Percentiles rank a stretch among this genome's conserved stretches.
Evolutionary conservation across 2,888 invertebrate genomes (phyloP).

Genomic region (Ormia ochracea): DNA sequence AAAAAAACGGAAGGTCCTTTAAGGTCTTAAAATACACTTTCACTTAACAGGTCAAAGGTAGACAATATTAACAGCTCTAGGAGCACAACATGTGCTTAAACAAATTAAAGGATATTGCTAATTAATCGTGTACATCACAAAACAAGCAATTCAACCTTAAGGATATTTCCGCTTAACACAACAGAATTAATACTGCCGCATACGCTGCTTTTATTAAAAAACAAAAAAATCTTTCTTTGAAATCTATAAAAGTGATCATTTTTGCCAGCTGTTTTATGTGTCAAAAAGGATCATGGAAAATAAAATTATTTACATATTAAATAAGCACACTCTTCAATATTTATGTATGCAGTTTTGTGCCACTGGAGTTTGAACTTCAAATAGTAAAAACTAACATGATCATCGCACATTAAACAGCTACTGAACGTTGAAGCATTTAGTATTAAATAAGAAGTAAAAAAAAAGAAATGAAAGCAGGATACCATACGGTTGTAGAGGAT

Average conservation of each 20-base stretch:
- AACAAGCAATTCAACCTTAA: conserved; percentile 16
- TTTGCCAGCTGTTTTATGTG: conserved; percentile 37
- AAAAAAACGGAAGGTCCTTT: conserved; percentile 13
- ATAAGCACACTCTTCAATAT: neutral
- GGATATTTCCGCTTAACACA: neutral
- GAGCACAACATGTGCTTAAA: conserved; percentile 22
- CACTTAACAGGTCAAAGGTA: neutral
- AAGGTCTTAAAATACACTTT: conserved; percentile 13
- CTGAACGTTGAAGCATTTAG: neutral
- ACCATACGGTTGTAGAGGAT: conserved; percentile 47
- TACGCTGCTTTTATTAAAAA: neutral
- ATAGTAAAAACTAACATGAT: conserved; percentile 8
- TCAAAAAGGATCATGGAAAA: conserved; percentile 27
- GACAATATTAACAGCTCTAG: neutral
- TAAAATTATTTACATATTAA: conserved; percentile 8
- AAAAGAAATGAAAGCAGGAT: conserved; percentile 24
- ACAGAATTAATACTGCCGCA: neutral
- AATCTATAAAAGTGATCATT: neutral
- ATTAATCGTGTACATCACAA: neutral
- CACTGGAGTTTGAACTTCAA: neutral
- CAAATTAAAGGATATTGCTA: neutral
- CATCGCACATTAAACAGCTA: neutral
- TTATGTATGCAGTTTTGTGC: too few species aligned
- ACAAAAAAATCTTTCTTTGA: neutral
- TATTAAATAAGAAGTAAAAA: neutral